Evolutionary conservation across 2,113 vertebrate species (phyloP).

Genomic region (Rhadina sibilatrix): DNA sequence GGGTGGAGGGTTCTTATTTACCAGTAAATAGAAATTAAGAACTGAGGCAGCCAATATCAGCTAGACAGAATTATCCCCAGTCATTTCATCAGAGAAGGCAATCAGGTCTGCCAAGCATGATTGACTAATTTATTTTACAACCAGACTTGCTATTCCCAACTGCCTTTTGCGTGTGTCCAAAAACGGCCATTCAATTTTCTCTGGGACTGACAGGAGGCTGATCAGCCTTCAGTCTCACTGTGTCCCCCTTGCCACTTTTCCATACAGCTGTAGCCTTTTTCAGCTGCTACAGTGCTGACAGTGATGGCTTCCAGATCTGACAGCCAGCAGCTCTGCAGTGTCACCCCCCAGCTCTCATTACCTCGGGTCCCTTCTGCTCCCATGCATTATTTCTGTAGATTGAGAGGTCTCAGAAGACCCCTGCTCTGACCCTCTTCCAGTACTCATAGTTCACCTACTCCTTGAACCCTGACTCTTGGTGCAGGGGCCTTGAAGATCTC

Average conservation of each 20-base stretch:
- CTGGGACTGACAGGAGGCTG: neutral
- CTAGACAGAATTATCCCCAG: neutral
- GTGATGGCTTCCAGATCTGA: neutral
- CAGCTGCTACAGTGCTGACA: fast-evolving
- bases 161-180: neutral
- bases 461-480: neutral
- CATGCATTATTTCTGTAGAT: neutral
- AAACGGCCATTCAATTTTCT: neutral
- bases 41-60: neutral
- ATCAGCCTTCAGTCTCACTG: neutral
- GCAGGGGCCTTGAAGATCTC: neutral
- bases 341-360: neutral
- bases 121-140: neutral
- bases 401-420: neutral
- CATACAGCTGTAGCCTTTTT: neutral
- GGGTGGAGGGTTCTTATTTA: neutral
- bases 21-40: neutral
- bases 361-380: neutral
- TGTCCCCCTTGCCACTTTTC: neutral
- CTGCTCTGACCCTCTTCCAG: neutral
- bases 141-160: neutral
- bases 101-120: neutral
- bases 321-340: neutral
- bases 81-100: neutral
- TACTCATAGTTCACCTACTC: neutral